phyloP scores from a whole-genome alignment of 2,113 vertebrate species.

The Globicephala melas region DNA sequence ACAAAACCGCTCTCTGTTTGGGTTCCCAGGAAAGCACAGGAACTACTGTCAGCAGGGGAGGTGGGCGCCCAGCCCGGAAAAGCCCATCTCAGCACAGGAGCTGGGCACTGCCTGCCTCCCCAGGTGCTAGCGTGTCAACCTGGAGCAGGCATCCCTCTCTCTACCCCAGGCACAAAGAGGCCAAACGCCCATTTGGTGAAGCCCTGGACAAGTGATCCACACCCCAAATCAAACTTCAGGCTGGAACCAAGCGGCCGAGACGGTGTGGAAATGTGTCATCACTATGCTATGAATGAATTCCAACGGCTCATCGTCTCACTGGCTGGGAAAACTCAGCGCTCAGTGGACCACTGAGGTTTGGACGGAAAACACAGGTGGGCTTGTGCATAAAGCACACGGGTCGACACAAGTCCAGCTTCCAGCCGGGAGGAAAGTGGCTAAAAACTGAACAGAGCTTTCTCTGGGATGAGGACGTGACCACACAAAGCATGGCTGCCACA shows the following conservation, averaged over 20 bases:
- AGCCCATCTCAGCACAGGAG: neutral
- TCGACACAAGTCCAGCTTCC: neutral
- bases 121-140: fast-evolving
- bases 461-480: neutral
- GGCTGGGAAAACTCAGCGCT: fast-evolving
- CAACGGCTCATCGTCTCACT: neutral
- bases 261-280: fast-evolving
- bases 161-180: neutral
- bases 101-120: too few relatives aligned
- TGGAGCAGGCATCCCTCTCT: neutral
- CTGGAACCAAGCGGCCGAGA: fast-evolving
- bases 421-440: too few relatives aligned
- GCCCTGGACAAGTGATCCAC: neutral
- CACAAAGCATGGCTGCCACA: neutral
- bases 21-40: neutral
- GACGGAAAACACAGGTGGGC: neutral
- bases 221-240: neutral
- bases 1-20: neutral
- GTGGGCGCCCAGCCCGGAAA: fast-evolving
- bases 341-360: neutral
- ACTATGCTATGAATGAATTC: fast-evolving
- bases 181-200: neutral
- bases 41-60: neutral
- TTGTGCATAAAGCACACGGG: neutral
- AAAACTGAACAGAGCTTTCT: neutral